phyloP scores from a whole-genome alignment of 2,113 vertebrate species.

The Lagopus muta region DNA sequence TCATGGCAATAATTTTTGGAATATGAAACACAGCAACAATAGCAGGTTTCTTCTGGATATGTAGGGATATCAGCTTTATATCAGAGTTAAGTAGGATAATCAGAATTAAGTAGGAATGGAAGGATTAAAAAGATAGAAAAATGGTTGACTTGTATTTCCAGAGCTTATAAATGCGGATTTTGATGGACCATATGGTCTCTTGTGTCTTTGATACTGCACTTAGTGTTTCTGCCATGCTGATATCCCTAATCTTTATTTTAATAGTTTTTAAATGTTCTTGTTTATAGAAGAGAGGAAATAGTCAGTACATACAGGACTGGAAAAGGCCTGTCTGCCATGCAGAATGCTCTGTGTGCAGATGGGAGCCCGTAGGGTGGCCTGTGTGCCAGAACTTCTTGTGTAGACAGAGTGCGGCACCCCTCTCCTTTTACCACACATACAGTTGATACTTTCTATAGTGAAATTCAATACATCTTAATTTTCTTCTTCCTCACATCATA shows the following conservation, averaged over 20 bases:
- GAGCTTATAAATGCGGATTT: constrained; percentile 20
- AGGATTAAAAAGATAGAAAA: constrained; percentile 31
- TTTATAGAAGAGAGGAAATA: constrained; percentile 42
- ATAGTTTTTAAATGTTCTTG: constrained; percentile 66
- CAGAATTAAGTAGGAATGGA: constrained; percentile 21
- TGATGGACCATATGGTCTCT: constrained; percentile 39
- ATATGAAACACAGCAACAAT: neutral
- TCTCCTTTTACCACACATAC: neutral
- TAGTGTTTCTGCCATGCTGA: constrained; percentile 1
- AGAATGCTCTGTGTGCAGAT: neutral
- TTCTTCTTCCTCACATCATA: constrained; percentile 20
- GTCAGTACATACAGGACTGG: neutral
- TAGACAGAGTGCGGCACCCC: neutral
- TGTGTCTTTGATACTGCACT: constrained; percentile 13
- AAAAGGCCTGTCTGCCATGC: neutral
- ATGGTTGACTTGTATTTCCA: constrained; percentile 57
- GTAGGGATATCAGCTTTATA: neutral
- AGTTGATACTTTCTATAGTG: constrained; percentile 1
- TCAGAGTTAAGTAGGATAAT: neutral
- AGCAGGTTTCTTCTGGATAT: neutral
- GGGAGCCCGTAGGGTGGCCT: neutral
- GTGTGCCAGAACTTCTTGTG: neutral
- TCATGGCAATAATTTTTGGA: neutral
- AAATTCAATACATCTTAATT: constrained; percentile 55
- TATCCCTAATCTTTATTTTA: constrained; percentile 55